Percentiles rank a stretch among this genome's conserved stretches.
These are phyloP conservation scores for Leontocebus nigricollis DNA, from an alignment of 2,797 vertebrate genomes.

Conservation along the genomic window DNA sequence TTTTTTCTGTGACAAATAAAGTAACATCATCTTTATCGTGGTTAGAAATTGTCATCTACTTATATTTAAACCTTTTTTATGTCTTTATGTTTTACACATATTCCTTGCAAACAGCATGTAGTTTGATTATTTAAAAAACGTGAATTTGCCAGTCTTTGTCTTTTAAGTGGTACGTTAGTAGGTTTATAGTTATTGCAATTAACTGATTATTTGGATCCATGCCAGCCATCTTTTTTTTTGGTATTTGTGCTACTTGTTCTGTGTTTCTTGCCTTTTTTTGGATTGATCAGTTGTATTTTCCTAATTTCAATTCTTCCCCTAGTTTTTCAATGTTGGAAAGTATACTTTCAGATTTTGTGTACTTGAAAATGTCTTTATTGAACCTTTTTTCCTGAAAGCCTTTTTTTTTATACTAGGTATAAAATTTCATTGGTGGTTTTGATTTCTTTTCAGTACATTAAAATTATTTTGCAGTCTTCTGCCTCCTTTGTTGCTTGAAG, in stretches of 20 bases:
- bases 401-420: background rate
- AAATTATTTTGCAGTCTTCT: background rate
- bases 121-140: background rate
- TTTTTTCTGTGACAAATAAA: background rate
- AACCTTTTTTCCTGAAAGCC: background rate
- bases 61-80: background rate
- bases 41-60: background rate
- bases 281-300: background rate
- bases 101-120: background rate
- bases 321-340: background rate
- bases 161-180: background rate
- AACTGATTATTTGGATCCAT: background rate
- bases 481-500: background rate
- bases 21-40: background rate
- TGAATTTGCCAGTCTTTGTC: background rate
- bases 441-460: background rate
- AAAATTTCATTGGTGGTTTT: background rate
- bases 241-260: background rate
- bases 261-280: background rate
- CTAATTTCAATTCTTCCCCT: background rate
- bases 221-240: background rate
- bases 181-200: background rate
- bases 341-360: background rate
- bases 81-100: background rate
- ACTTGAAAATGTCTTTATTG: background rate